Evolutionary conservation across 2,888 invertebrate species (phyloP).

Genomic region (Smittia sp.): DNA sequence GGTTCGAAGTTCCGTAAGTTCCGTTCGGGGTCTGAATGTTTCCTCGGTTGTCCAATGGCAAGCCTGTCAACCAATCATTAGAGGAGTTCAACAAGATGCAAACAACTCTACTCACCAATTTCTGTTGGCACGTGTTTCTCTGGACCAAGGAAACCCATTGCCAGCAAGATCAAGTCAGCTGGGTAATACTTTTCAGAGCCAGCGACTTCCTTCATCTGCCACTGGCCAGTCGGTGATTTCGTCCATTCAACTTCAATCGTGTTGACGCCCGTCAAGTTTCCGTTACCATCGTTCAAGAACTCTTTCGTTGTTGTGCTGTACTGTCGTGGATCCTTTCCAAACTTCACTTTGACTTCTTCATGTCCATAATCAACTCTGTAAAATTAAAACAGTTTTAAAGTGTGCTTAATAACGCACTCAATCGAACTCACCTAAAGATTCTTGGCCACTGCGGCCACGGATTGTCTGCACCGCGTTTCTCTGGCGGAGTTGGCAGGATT

Average conservation of each 20-base stretch:
- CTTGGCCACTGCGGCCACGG: slow-evolving; percentile 99
- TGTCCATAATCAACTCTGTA: slow-evolving; percentile 92
- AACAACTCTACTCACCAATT: slow-evolving; percentile 51
- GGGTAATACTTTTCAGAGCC: slow-evolving; percentile 76
- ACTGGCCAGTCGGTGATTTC: slow-evolving; percentile 86
- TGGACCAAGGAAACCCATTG: slow-evolving; percentile 98
- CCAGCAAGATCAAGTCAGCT: slow-evolving; percentile 89
- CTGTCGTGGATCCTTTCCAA: slow-evolving; percentile 87
- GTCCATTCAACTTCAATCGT: slow-evolving; percentile 91
- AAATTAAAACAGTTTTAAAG: too few species aligned
- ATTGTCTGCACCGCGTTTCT: slow-evolving; percentile 77
- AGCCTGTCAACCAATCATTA: slow-evolving; percentile 52
- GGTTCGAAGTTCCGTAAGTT: slow-evolving; percentile 74
- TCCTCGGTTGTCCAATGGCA: slow-evolving; percentile 86
- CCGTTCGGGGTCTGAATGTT: slow-evolving; percentile 81
- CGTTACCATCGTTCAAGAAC: slow-evolving; percentile 85
- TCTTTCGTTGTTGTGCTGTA: slow-evolving; percentile 94
- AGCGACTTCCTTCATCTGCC: slow-evolving; percentile 87
- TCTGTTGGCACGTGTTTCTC: slow-evolving; percentile 86
- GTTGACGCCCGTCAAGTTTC: slow-evolving; percentile 85
- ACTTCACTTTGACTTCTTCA: slow-evolving; percentile 90
- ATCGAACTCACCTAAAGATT: slow-evolving; percentile 68
- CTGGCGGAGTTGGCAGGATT: slow-evolving; percentile 90
- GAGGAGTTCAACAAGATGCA: background rate
- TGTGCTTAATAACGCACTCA: background rate